Evolutionary conservation across 2,888 invertebrate genomes (phyloP).

Genomic region (Epistrophella euchroma): DNA sequence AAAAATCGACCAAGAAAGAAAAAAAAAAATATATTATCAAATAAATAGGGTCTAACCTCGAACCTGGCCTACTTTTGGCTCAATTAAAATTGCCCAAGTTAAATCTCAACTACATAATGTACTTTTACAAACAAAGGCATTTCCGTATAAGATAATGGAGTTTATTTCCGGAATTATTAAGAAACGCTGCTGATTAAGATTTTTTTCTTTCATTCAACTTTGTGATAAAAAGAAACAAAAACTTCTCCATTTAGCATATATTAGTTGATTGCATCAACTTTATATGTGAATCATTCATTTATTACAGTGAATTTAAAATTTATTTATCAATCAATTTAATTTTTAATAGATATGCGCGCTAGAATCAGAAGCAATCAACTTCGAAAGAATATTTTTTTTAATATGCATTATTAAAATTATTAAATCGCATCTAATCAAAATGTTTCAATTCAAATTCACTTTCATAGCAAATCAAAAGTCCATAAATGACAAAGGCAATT

Average conservation of each 20-base stretch:
- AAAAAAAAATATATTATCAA: background rate
- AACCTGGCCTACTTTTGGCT: constrained; percentile 31
- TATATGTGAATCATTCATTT: constrained; percentile 26
- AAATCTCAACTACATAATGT: too few species aligned
- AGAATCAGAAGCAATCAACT: constrained; percentile 6
- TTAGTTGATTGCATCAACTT: constrained; percentile 11
- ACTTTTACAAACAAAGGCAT: background rate
- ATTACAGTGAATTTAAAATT: constrained; percentile 10
- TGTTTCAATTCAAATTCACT: constrained; percentile 34
- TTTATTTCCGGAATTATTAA: constrained; percentile 24
- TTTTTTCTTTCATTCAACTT: background rate
- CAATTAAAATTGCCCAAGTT: constrained; percentile 1
- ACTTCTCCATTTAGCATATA: background rate
- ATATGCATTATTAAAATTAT: constrained; percentile 39
- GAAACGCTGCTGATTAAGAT: constrained; percentile 21
- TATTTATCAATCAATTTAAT: constrained; percentile 32
- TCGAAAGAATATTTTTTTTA: constrained; percentile 22
- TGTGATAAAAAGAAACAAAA: background rate
- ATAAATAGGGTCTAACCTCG: constrained; percentile 21
- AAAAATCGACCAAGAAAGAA: background rate
- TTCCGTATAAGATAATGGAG: constrained; percentile 1
- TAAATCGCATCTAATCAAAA: constrained; percentile 62
- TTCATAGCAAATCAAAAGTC: constrained; percentile 55
- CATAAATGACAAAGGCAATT: constrained; percentile 44
- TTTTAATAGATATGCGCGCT: constrained; percentile 1